Base-by-base conservation (phyloP, 2,888 invertebrate genomes). In the Yponomeuta sedellus region DNA sequence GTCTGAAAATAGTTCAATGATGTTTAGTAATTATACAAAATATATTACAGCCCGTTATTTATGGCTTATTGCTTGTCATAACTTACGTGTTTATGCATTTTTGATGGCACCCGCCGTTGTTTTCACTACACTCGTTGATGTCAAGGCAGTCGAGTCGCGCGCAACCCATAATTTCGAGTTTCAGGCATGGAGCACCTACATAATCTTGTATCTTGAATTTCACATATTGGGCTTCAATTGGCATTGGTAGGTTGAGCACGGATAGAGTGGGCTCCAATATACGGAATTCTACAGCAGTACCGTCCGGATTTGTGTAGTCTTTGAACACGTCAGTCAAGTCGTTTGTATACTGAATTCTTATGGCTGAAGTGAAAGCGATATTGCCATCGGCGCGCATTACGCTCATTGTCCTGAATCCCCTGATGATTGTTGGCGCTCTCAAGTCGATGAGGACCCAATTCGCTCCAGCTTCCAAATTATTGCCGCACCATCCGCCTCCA, bases 41-140 rank as follows among this genome's bases (percentile, higher is more conserved):
- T 3, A 57, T 10, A 57, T 57, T 58, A 22, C 34, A 6, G 34
- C 34, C 34, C 34, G 8, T 19, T 58, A 58, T 58, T 58, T 58
- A 58, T 22, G 5, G 20, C 10, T 58, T 58, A 22, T 19, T 10
- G 58, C 58, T 16, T 63, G 0, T 64, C 34, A 52, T 56, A 28
- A 85, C 89, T 84, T 82, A 92, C 92, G 91, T 94, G 79, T 98
- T 98, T 61, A 97, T 92, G 85, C 98, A 98, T 85, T 97, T 97
- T 77, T 98, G 98, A 76, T 97, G 96, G 82, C 98, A 98, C 19
- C 97, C 97, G 16, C 98, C 98, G 77, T 98, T 98, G 72, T 95
- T 94, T 40, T 93, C 93, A 61, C 93, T 93, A 78, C 98, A 98
- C 80, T 98, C 98, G 76, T 98, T 97, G 61, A 97, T 93, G 77